phyloP scores from a whole-genome alignment of 2,888 invertebrate species.

The Hedychridium roseum region DNA sequence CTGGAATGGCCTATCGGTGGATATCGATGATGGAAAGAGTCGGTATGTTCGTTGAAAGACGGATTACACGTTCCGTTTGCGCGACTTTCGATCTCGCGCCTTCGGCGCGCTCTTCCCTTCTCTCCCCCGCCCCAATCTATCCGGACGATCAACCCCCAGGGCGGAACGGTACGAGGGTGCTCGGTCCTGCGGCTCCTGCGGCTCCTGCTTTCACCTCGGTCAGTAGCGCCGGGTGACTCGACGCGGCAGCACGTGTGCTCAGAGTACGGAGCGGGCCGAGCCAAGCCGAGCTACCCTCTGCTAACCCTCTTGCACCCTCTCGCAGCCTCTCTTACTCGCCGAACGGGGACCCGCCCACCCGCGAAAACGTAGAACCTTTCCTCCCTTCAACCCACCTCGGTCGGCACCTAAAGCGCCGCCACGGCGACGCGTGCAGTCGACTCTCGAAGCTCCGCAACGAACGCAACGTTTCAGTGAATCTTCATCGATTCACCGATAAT shows the following conservation, averaged over 20 bases:
- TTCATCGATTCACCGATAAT: no score
- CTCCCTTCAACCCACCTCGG: conserved; percentile 1
- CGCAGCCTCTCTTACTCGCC: conserved; percentile 6
- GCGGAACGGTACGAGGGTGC: no score
- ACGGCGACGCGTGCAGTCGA: conserved; percentile 29
- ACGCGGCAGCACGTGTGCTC: conserved; percentile 47
- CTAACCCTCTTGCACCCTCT: conserved; percentile 12
- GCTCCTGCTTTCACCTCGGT: conserved; percentile 31
- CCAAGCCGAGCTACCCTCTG: conserved; percentile 22
- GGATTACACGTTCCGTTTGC: conserved; percentile 6
- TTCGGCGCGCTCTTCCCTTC: conserved; percentile 3
- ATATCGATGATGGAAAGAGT: no score
- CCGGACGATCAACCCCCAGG: conserved; percentile 27
- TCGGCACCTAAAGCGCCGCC: conserved; percentile 19
- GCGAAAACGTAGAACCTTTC: conserved; percentile 18
- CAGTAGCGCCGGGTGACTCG: conserved; percentile 53
- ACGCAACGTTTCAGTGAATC: conserved; percentile 7
- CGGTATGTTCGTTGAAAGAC: no score
- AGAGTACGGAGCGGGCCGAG: conserved; percentile 20
- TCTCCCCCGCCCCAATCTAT: conserved; percentile 3
- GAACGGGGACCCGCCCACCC: conserved; percentile 23
- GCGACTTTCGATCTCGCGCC: conserved; percentile 8
- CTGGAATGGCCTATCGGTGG: no score
- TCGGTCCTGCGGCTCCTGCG: conserved; percentile 20
- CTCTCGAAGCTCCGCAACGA: conserved; percentile 14